Evolutionary conservation across 2,113 vertebrate species (phyloP).

Genomic region (Cottus gobio): DNA sequence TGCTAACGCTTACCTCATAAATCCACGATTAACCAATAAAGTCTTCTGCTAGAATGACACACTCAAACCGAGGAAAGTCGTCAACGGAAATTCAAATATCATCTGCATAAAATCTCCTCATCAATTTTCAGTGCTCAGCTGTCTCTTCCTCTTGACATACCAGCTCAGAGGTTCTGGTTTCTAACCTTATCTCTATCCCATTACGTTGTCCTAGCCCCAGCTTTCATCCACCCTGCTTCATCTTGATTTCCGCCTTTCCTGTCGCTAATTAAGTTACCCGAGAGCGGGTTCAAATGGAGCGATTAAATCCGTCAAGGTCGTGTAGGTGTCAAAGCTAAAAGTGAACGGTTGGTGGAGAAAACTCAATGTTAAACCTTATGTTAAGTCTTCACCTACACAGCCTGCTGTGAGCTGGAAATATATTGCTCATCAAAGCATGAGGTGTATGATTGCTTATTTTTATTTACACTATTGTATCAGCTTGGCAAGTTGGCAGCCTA

Average conservation of each 20-base stretch:
- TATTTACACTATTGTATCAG: slow-evolving; percentile 66
- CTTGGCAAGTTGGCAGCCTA: slow-evolving; percentile 62
- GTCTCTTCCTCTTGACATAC: slow-evolving; percentile 18
- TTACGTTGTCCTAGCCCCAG: slow-evolving; percentile 21
- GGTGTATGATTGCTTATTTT: slow-evolving; percentile 63
- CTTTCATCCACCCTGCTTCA: slow-evolving; percentile 26
- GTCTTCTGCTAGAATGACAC: not conserved
- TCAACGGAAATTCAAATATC: slow-evolving; percentile 27
- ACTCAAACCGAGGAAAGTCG: slow-evolving; percentile 16
- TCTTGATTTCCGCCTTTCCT: slow-evolving; percentile 50
- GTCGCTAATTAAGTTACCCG: slow-evolving; percentile 59
- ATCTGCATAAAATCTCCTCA: slow-evolving; percentile 37
- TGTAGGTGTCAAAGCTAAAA: slow-evolving; percentile 22
- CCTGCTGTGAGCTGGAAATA: slow-evolving; percentile 36
- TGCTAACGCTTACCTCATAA: not conserved
- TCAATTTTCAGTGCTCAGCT: slow-evolving; percentile 14
- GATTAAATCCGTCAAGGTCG: slow-evolving; percentile 59
- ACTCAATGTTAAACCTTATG: not conserved
- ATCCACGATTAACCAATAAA: slow-evolving; percentile 33
- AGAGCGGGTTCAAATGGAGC: slow-evolving; percentile 15
- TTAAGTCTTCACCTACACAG: slow-evolving; percentile 25
- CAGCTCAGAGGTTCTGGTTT: slow-evolving; percentile 22
- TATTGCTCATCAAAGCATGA: slow-evolving; percentile 49
- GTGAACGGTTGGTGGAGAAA: slow-evolving; percentile 22
- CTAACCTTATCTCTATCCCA: slow-evolving; percentile 52